Evolutionary conservation across 2,797 vertebrate genomes (phyloP).

Genomic region (Sebastes wilsoni): DNA sequence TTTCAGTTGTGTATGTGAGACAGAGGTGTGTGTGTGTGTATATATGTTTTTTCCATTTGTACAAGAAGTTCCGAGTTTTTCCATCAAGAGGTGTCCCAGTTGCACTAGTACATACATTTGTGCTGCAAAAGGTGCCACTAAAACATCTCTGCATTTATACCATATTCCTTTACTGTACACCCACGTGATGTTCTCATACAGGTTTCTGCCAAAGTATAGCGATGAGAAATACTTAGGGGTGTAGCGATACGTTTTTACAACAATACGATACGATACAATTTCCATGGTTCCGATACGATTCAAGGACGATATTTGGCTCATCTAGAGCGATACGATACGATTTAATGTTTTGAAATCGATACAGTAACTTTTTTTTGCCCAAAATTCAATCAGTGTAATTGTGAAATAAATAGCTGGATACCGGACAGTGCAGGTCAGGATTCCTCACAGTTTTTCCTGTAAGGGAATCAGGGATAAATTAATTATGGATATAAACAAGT

Average conservation of each 20-base stretch:
- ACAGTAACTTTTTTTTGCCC: too few species aligned
- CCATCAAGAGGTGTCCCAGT: neutral
- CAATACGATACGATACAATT: too few species aligned
- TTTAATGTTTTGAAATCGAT: too few species aligned
- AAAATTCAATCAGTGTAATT: rapidly evolving
- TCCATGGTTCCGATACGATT: too few species aligned
- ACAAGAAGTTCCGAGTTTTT: neutral
- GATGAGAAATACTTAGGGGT: neutral
- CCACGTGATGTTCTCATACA: neutral
- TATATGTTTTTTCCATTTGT: neutral
- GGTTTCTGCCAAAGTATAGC: neutral
- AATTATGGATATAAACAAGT: too few species aligned
- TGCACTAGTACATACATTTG: neutral
- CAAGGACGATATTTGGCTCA: too few species aligned
- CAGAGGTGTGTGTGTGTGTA: neutral
- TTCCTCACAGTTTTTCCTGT: too few species aligned
- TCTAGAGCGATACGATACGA: too few species aligned
- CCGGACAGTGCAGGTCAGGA: too few species aligned
- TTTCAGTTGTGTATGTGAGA: conserved; percentile 21
- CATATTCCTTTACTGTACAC: neutral
- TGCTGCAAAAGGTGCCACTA: neutral
- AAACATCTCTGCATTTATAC: neutral
- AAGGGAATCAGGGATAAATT: too few species aligned
- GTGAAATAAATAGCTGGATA: too few species aligned
- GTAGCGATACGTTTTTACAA: too few species aligned